These are phyloP conservation scores for Ptilonorhynchus violaceus DNA, from an alignment of 2,113 vertebrate genomes.

Conservation along the genomic window DNA sequence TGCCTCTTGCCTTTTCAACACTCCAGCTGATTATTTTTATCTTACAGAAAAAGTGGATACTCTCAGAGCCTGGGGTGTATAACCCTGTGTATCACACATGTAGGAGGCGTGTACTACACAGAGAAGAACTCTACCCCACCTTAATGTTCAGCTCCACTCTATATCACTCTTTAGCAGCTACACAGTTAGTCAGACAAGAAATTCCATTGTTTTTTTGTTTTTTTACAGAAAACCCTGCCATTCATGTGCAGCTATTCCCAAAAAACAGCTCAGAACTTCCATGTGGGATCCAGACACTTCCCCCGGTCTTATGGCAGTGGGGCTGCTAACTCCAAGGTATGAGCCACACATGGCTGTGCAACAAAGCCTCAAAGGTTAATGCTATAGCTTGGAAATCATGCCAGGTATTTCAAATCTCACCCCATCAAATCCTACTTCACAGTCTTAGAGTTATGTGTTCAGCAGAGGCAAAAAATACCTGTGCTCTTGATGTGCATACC, in stretches of 20 bases:
- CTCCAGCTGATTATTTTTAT: neutral
- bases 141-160: neutral
- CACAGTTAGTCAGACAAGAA: neutral
- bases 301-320: fast-evolving
- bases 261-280: neutral
- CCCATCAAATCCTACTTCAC: neutral
- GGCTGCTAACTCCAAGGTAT: neutral
- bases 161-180: neutral
- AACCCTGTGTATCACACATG: neutral
- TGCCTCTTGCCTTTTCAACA: neutral
- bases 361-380: neutral
- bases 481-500: neutral
- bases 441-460: neutral
- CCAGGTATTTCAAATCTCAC: neutral
- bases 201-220: neutral
- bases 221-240: neutral
- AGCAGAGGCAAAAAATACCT: neutral
- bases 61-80: neutral
- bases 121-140: neutral
- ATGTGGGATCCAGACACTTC: neutral
- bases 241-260: neutral
- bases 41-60: neutral
- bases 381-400: neutral
- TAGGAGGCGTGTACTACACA: neutral
- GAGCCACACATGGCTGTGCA: neutral